Percentiles rank a stretch among this genome's conserved stretches.
Evolutionary conservation across 1,140 invertebrate species (phyloP).

Genomic region (Drosophila funebris): DNA sequence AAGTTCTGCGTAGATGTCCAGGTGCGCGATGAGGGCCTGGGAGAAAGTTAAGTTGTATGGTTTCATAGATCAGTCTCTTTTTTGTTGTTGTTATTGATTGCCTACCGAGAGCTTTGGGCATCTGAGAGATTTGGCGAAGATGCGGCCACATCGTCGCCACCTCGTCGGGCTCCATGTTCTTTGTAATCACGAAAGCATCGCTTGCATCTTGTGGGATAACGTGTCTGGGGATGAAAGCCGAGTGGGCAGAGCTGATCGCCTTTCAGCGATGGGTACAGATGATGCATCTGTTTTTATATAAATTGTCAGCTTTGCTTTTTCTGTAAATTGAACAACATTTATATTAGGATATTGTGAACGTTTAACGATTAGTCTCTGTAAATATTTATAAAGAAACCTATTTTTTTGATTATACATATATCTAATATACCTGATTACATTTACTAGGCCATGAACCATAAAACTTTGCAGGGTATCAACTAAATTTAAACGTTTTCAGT

Average conservation of each 20-base stretch:
- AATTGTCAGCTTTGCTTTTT: conserved; percentile 68
- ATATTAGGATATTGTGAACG: neutral
- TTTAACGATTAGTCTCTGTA: no score
- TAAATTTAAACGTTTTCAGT: conserved; percentile 49
- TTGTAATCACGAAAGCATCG: conserved; percentile 97
- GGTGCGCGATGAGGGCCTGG: conserved; percentile 80
- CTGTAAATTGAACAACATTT: conserved; percentile 21
- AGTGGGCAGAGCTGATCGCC: conserved; percentile 94
- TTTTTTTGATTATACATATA: neutral
- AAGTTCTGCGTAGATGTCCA: conserved; percentile 86
- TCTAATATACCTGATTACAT: neutral
- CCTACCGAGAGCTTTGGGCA: conserved; percentile 86
- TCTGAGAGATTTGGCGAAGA: conserved; percentile 90
- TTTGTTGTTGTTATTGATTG: no score
- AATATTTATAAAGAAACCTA: no score
- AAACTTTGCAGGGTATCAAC: conserved; percentile 38
- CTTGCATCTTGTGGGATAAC: conserved; percentile 96
- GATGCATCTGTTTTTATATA: conserved; percentile 87
- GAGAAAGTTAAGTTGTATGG: neutral
- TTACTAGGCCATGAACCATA: conserved; percentile 2
- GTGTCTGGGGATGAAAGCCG: conserved; percentile 96
- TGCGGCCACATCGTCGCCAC: conserved; percentile 89
- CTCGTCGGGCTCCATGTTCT: conserved; percentile 91
- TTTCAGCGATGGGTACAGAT: conserved; percentile 91
- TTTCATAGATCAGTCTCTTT: neutral